Percentiles rank a stretch among this genome's conserved stretches.
These are phyloP conservation scores for Indri indri DNA, from an alignment of 2,113 vertebrate species.

Conservation along the genomic window DNA sequence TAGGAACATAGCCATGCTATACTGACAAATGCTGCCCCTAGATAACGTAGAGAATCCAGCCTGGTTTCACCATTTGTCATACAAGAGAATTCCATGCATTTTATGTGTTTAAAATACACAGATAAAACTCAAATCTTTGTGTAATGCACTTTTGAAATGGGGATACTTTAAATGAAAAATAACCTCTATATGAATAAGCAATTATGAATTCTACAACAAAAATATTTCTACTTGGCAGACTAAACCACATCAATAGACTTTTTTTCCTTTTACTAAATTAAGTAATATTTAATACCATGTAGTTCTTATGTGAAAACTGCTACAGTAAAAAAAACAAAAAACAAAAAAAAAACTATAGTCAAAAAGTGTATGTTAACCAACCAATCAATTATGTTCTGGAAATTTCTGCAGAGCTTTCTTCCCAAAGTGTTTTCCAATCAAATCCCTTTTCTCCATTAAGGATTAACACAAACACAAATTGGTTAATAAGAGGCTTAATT, in stretches of 20 bases:
- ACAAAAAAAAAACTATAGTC: neutral
- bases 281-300: neutral
- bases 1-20: neutral
- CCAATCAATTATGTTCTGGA: neutral
- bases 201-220: constrained; percentile 16
- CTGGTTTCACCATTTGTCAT: neutral
- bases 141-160: neutral
- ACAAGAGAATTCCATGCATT: neutral
- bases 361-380: neutral
- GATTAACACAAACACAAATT: neutral
- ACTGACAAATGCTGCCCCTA: neutral
- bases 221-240: neutral
- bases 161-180: neutral
- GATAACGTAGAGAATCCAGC: neutral
- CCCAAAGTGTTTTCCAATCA: neutral
- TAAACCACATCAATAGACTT: neutral
- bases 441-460: neutral
- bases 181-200: neutral
- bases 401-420: neutral
- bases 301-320: neutral
- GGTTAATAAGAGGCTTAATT: neutral
- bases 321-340: neutral
- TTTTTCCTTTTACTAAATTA: neutral
- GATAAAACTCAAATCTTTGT: neutral
- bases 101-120: constrained; percentile 11